These are phyloP conservation scores for Schrankia costaestrigalis DNA, from an alignment of 2,888 invertebrate species.

Conservation along the genomic window DNA sequence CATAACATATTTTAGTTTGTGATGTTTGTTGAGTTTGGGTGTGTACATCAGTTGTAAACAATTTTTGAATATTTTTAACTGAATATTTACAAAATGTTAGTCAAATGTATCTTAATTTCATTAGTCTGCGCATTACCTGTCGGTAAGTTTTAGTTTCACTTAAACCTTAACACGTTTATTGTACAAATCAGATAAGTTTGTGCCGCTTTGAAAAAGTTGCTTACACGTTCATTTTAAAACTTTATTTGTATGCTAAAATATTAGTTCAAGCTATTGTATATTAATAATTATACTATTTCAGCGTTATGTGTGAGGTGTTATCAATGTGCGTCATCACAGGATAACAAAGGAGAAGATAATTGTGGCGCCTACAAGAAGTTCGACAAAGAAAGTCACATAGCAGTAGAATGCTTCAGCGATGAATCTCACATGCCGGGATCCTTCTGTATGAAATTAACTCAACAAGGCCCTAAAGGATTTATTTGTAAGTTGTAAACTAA, in stretches of 20 bases:
- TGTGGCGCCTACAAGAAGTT: conserved; percentile 95
- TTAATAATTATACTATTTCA: conserved; percentile 43
- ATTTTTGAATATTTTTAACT: conserved; percentile 3
- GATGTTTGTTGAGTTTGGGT: conserved; percentile 27
- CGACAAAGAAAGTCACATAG: conserved; percentile 90
- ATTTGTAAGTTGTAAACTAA: conserved; percentile 87
- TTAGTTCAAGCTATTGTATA: no score
- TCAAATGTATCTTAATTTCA: conserved; percentile 13
- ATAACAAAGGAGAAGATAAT: conserved; percentile 86
- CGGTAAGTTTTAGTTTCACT: conserved; percentile 13
- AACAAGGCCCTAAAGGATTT: conserved; percentile 96
- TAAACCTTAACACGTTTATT: neutral
- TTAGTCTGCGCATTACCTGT: conserved; percentile 18
- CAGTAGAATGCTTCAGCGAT: conserved; percentile 96
- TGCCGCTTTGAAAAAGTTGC: no score
- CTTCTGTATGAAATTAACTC: conserved; percentile 96
- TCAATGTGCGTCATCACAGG: conserved; percentile 95
- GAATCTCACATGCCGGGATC: conserved; percentile 97
- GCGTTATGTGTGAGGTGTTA: conserved; percentile 91
- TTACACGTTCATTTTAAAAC: no score
- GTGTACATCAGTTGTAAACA: conserved; percentile 12
- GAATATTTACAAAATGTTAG: conserved; percentile 19
- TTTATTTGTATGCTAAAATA: no score
- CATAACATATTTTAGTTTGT: no score
- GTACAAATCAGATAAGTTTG: neutral